Evolutionary conservation across 1,140 invertebrate genomes (phyloP), one percentile per base, ranked within the genome.

Genomic region (Drosophila pallidifrons): DNA sequence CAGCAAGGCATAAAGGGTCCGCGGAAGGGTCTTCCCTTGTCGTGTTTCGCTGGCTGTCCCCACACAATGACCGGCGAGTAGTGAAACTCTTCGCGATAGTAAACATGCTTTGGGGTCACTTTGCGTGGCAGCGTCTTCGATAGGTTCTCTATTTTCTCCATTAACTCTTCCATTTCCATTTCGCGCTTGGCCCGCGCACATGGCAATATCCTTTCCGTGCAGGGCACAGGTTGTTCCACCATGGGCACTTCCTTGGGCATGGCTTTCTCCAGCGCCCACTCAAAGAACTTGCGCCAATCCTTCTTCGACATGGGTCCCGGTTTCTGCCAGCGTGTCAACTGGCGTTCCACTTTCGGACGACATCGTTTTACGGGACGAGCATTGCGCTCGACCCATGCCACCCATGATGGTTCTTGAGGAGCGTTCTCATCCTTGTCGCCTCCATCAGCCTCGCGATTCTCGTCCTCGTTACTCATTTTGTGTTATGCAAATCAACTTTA

Each of bases 251-350:
- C 81, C 13, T 47, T 76, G 1, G 76, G 82, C 65, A 72, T 61
- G 13, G 75, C 46, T 6, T 63, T 69, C 2, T 30, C 30, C 11
- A 81, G 35, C 13, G 82, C 77, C 82, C 82, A 86, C 8, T n/a
- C 20, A 11, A 79, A 77, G 46, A 87, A 92, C 0, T 49, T 35
- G 11, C 47, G 38, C 91, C 91, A 92, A 2, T 80, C 68, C 0
- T 63, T 64, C 11, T 86, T 79, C 3, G 16, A 32, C 91, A 92
- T 92, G 1, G 91, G 91, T 7, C 91, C 91, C 3, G 69, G 68
- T 5, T 70, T 85, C 28, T 81, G 82, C 91, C 91, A 92, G 2
- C 46, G 77, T 0, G 79, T 81, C 3, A 52, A 1, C 0, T 11
- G 6, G 0, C 47, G 52, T 16, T 16, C 46, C 16, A 35, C 59